Base-by-base conservation (phyloP, 2,113 vertebrate genomes). In the Mustela lutreola region DNA sequence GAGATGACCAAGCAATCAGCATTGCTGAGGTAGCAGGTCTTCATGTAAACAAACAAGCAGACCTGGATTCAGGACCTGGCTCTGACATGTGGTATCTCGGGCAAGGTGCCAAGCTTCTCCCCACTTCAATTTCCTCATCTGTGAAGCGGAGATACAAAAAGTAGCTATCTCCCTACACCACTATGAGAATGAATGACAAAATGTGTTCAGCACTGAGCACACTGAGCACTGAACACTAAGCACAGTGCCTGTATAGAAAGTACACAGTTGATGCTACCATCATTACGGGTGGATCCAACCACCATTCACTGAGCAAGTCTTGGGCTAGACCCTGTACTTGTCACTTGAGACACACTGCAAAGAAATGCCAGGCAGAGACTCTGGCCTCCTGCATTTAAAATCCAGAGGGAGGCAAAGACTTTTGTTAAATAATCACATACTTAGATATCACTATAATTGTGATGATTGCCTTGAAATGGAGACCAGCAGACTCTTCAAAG, bases 401-500 rank as follows among this genome's bases (percentile, higher is more conserved):
- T 45, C 80, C 60, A 60, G n/a, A 86, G 2, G 14, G 4, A 93
- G 39, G 11, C 48, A 67, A 15, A 48, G 14, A 33, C 9, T 9
- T 84, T 42, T 65, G 42, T 78, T 53, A 92, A 81, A 48, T 53
- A 60, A 67, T 5, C 36, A 65, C 19, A 24, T 22, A 65, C 3
- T 0, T 0, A 58, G 33, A 4, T 53, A 58, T 48, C 76, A 62
- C 48, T 31, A n/a, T 19, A 56, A 86, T 19, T n/a, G 62, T 36
- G 31, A 76, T 6, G 1, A 26, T 24, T 65, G 9, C 36, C 58
- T 88, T 39, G 26, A 63, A 19, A 48, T 79, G 11, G 24, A 31
- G 5, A 24, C 21, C 31, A 14, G 2, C 0, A 10, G 26, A 3
- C 79, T 76, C 42, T 60, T 11, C 5, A 19, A 0, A 70, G 22